phyloP scores from a whole-genome alignment of 2,797 vertebrate species.

The Macropodus opercularis region DNA sequence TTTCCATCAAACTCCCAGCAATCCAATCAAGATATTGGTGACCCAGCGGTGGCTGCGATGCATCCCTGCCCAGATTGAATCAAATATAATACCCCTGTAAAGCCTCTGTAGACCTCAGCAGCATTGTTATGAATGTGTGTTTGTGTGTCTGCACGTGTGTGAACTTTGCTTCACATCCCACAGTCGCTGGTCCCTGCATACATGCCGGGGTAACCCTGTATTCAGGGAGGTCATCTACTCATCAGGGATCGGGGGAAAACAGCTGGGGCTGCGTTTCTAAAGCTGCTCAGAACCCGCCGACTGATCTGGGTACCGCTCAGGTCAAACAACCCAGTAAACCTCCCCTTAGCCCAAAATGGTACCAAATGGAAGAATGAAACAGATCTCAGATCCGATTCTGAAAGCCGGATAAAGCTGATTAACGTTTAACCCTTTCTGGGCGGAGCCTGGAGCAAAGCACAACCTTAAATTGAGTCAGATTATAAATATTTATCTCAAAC shows the following conservation, averaged over 20 bases:
- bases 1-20: slow-evolving; percentile 34
- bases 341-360: slow-evolving; percentile 34
- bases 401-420: slow-evolving; percentile 43
- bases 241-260: slow-evolving; percentile 53
- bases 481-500: slow-evolving; percentile 22
- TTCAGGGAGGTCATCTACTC: slow-evolving; percentile 36
- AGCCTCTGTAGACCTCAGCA: slow-evolving; percentile 24
- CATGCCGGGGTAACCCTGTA: slow-evolving; percentile 33
- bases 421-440: slow-evolving; percentile 21
- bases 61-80: slow-evolving; percentile 55
- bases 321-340: slow-evolving; percentile 52
- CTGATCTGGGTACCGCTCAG: slow-evolving; percentile 27
- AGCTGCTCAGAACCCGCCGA: slow-evolving; percentile 25
- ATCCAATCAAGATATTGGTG: slow-evolving; percentile 60
- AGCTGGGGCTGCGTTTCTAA: slow-evolving; percentile 36
- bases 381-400: slow-evolving; percentile 45
- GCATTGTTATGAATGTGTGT: slow-evolving; percentile 19
- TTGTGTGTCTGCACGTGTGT: neutral
- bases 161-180: neutral
- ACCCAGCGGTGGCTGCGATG: slow-evolving; percentile 21
- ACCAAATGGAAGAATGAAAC: slow-evolving; percentile 6
- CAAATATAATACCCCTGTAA: slow-evolving; percentile 61
- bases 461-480: slow-evolving; percentile 23
- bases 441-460: slow-evolving; percentile 24
- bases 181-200: slow-evolving; percentile 26